Evolutionary conservation across 2,113 vertebrate genomes (phyloP).

Genomic region (Charina bottae): DNA sequence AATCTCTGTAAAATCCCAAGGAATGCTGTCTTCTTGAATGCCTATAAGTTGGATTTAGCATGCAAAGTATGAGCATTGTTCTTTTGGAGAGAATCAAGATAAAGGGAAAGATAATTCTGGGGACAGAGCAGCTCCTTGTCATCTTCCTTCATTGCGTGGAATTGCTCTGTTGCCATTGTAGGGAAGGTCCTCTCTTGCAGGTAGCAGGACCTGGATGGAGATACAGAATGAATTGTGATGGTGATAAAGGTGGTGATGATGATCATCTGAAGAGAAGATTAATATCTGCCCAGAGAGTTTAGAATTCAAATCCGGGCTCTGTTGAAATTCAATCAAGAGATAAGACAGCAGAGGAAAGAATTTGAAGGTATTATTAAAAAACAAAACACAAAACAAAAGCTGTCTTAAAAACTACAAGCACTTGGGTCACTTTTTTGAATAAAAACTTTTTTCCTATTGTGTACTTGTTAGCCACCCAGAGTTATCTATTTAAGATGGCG

Average conservation of each 20-base stretch:
- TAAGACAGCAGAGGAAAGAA: neutral
- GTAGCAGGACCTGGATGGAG: neutral
- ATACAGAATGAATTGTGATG: neutral
- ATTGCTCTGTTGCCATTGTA: neutral
- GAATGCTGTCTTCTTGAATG: neutral
- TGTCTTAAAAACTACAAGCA: no score
- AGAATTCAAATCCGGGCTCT: neutral
- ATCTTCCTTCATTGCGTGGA: neutral
- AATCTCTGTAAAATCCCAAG: conserved; percentile 16
- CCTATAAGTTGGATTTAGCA: neutral
- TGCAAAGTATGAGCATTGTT: neutral
- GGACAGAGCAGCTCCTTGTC: no score
- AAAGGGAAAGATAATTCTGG: neutral
- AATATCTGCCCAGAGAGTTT: neutral
- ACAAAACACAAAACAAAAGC: no score
- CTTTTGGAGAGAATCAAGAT: neutral
- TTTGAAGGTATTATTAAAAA: no score
- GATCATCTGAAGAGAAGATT: neutral
- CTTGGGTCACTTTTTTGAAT: no score
- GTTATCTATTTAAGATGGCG: no score
- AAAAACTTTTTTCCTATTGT: no score
- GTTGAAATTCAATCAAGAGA: neutral
- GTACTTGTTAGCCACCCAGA: no score
- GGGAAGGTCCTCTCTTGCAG: neutral
- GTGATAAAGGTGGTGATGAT: neutral